A percentile compares a stretch with the other conserved stretches of the same genome.
These are phyloP conservation scores for Oncorhynchus clarkii DNA, from an alignment of 2,113 vertebrate species.

Conservation along the genomic window DNA sequence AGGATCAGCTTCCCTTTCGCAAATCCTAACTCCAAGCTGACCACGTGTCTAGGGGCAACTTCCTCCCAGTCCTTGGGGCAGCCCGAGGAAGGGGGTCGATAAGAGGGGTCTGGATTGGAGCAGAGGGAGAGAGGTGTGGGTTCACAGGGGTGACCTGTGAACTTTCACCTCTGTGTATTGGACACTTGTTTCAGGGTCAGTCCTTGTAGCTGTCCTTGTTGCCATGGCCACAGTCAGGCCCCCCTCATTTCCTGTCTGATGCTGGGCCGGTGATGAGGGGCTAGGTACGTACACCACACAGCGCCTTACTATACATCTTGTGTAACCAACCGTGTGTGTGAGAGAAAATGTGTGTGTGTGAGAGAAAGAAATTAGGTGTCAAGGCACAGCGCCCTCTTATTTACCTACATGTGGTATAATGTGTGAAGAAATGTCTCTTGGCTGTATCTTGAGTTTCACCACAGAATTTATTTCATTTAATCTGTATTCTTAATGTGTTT, in stretches of 20 bases:
- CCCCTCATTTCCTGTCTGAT: constrained; percentile 86
- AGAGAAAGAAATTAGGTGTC: neutral
- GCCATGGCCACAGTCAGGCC: constrained; percentile 91
- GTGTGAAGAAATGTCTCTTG: too few species aligned
- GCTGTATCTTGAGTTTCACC: too few species aligned
- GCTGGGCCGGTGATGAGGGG: constrained; percentile 84
- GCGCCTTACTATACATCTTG: constrained; percentile 28
- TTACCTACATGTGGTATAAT: too few species aligned
- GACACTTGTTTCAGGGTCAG: constrained; percentile 96
- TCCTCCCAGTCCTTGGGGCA: neutral
- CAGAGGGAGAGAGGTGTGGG: constrained; percentile 82
- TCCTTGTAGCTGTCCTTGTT: constrained; percentile 94
- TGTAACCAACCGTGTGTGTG: constrained; percentile 19
- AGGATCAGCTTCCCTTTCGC: too few species aligned
- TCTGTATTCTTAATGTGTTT: too few species aligned
- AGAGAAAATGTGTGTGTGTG: constrained; percentile 3
- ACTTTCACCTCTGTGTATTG: constrained; percentile 91
- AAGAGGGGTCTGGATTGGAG: neutral
- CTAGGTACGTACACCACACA: constrained; percentile 85
- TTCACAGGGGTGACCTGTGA: constrained; percentile 88
- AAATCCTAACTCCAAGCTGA: too few species aligned
- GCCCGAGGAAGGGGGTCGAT: neutral
- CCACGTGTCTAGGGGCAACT: too few species aligned
- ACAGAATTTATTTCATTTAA: too few species aligned
- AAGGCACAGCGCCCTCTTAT: too few species aligned